Evolutionary conservation across 2,888 invertebrate species (phyloP), one percentile per base, ranked within the genome.

Genomic region (Junonia oenone): DNA sequence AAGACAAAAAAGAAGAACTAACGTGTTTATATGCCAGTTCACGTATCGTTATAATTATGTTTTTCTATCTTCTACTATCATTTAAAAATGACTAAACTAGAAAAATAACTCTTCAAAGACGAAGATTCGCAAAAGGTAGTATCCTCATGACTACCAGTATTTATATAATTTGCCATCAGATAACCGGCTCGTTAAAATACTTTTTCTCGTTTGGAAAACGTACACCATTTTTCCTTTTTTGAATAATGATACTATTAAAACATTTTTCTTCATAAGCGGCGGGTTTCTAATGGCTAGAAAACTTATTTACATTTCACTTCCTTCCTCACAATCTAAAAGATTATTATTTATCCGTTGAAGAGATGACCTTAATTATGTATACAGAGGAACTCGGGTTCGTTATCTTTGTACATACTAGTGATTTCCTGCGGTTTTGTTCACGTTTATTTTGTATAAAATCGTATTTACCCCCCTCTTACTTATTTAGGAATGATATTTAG

Each of bases 301-400:
- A 48, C 45, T 43, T 38, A 49, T 58, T 40, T 38, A 33, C 55
- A 55, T 51, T 51, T 55, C 43, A 51, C 55, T 55, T 48, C 48
- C 53, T 51, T 46, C 47, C 37, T 43, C 11, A 17, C 35, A 51
- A 51, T 57, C 45, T 55, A 51, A 52, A 52, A 55, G 50, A 51
- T 55, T 29, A 54, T 55, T 33, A 57, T 60, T 33, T 47, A 55
- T 57, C 17, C 43, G 43, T 55, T 33, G 45, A 40, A 38, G 55
- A 53, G 37, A 33, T 57, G 45, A 49, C 55, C 60, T 55, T 55
- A 57, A 60, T 59, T 59, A 59, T 31, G 31, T 51, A 49, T 38
- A 54, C 29, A 27, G 15, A 49, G 40, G n/a, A 47, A 51, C 51
- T 43, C 27, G 33, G 45, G 45, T 49, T 31, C 13, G n/a, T 49